Conservation (phyloP, 2,113 vertebrate genomes). For the Neolamprologus kungweensis region DNA sequence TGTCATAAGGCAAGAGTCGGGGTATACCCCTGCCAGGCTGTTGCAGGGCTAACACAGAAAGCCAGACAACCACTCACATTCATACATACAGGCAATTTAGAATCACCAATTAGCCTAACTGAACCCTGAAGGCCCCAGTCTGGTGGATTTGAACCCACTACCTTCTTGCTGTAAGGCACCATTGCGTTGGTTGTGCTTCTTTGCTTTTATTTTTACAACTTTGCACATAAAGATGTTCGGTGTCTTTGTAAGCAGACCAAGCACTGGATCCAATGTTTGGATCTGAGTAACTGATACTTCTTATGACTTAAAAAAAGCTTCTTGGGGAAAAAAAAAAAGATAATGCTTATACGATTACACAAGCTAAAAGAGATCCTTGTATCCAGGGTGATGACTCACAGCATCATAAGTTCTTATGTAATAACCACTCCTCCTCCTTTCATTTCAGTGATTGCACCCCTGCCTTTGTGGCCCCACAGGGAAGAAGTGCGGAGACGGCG, state of each 20-base stretch:
- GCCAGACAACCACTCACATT: neutral
- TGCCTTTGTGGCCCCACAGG: slow-evolving; percentile 80
- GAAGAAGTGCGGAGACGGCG: slow-evolving; percentile 78
- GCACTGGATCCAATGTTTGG: neutral
- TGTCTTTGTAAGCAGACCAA: fast-evolving
- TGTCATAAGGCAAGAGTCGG: neutral
- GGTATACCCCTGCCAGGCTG: neutral
- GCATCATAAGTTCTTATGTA: neutral
- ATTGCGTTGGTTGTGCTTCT: neutral
- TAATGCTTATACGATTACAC: neutral
- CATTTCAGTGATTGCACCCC: slow-evolving; percentile 81
- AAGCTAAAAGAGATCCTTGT: neutral
- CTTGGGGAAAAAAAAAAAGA: neutral
- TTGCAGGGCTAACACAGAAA: neutral
- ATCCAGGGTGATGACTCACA: neutral
- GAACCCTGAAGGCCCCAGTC: neutral
- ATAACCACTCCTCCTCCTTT: neutral
- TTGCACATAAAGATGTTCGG: neutral
- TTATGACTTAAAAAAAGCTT: neutral
- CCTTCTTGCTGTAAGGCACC: neutral
- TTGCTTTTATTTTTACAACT: neutral
- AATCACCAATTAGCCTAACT: neutral
- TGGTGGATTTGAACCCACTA: neutral
- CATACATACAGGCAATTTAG: neutral
- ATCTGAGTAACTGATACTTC: neutral